Percentiles rank a stretch among this genome's conserved stretches.
These are phyloP conservation scores for Lerema accius DNA, from an alignment of 1,140 invertebrate genomes.

Conservation along the genomic window DNA sequence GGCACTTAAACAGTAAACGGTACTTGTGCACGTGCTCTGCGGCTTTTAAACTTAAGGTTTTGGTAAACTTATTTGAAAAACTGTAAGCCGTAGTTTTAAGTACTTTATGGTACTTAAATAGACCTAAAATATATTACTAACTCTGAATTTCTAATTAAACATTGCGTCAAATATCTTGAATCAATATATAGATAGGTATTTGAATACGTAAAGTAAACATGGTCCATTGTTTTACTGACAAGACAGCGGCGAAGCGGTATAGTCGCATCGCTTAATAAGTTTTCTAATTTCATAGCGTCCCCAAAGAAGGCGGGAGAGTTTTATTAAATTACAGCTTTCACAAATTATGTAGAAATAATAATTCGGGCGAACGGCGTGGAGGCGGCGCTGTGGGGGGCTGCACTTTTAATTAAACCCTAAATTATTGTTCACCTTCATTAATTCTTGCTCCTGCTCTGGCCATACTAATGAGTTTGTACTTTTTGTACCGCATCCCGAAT, in stretches of 20 bases:
- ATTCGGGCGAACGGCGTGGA: conserved; percentile 52
- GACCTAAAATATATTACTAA: no score
- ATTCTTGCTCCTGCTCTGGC: conserved; percentile 72
- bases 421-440: conserved; percentile 80
- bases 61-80: neutral
- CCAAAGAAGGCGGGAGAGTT: conserved; percentile 52
- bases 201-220: no score
- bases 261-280: conserved; percentile 5
- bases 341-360: conserved; percentile 79
- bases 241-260: no score
- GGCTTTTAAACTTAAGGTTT: neutral
- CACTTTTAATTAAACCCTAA: conserved; percentile 81
- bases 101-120: no score
- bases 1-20: conserved; percentile 5
- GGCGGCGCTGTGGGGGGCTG: conserved; percentile 67
- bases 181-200: no score
- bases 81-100: no score
- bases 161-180: no score
- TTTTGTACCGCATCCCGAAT: conserved; percentile 59
- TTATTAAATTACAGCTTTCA: conserved; percentile 80
- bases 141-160: no score
- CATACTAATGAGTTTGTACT: conserved; percentile 77
- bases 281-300: conserved; percentile 47
- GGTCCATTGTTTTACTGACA: no score
- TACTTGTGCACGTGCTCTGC: conserved; percentile 13